Conservation (phyloP, 92 coral and sea anemone genomes). For the Paragorgia papillata region DNA sequence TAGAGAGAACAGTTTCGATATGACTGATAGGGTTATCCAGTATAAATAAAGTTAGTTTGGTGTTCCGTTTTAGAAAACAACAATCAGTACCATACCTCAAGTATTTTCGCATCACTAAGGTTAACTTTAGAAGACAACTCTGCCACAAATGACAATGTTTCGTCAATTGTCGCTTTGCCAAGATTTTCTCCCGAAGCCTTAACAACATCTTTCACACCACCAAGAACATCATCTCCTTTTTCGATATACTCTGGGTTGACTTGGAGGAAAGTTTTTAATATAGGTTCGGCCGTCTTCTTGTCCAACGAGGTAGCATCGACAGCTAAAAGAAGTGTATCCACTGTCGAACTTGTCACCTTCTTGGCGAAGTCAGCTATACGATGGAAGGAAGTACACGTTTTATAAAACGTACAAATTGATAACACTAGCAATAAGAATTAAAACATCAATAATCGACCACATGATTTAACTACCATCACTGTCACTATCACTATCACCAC, state of each 20-base stretch:
- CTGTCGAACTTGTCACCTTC: constrained; percentile 27
- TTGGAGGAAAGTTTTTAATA: constrained; percentile 38
- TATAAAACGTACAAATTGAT: no score
- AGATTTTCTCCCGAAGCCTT: constrained; percentile 22
- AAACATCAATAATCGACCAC: neutral
- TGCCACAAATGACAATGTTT: neutral
- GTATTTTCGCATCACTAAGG: neutral
- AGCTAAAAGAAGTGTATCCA: constrained; percentile 12
- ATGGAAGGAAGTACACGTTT: no score
- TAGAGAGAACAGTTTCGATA: no score
- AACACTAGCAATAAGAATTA: no score
- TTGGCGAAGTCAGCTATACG: constrained; percentile 30
- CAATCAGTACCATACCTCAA: no score
- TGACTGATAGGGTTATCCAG: no score
- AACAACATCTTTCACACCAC: constrained; percentile 31
- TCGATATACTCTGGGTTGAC: constrained; percentile 14
- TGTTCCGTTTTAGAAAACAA: no score
- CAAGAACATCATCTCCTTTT: constrained; percentile 8
- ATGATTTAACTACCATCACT: neutral
- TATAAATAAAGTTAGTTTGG: no score
- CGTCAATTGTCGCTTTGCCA: constrained; percentile 3
- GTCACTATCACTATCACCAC: neutral
- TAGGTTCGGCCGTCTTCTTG: constrained; percentile 33
- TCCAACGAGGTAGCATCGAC: constrained; percentile 33
- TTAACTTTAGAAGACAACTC: constrained; percentile 3